A percentile compares a stretch with the other conserved stretches of the same genome.
phyloP scores from a whole-genome alignment of 2,113 vertebrate genomes.

The Phaethon lepturus region DNA sequence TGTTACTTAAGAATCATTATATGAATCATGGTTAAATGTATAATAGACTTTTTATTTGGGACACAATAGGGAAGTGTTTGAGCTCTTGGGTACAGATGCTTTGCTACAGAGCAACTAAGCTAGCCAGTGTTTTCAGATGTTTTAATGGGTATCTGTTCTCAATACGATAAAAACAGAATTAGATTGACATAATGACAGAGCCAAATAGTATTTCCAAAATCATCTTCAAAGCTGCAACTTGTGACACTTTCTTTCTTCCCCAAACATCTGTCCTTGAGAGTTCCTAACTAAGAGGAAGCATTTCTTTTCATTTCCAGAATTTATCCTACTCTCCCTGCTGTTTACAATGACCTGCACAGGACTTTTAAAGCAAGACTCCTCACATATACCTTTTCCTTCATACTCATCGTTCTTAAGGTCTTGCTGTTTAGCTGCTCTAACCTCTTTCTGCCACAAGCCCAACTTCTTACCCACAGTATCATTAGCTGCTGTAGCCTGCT shows the following conservation, averaged over 20 bases:
- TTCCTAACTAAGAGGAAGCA: not conserved
- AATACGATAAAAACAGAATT: not conserved
- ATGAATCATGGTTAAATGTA: not conserved
- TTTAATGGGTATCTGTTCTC: not conserved
- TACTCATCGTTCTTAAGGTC: not conserved
- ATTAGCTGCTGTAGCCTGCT: not conserved
- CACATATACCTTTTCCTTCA: accelerated
- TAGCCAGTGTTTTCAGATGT: not conserved
- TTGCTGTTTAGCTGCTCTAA: not conserved
- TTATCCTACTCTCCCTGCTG: not conserved
- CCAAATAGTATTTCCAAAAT: not conserved
- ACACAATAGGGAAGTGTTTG: not conserved
- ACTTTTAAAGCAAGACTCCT: not conserved
- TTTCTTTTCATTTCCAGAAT: not conserved
- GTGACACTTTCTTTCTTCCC: not conserved
- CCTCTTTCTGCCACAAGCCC: accelerated
- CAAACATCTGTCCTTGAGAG: not conserved
- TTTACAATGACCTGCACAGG: not conserved
- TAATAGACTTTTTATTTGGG: not conserved
- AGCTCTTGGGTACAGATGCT: not conserved
- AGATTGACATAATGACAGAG: not conserved
- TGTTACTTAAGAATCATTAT: not conserved
- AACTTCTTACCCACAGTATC: not conserved
- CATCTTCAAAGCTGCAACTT: not conserved
- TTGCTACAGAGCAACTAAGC: not conserved